These are phyloP conservation scores for Papilio polyxenes DNA, from an alignment of 1,140 invertebrate genomes.

Conservation along the genomic window DNA sequence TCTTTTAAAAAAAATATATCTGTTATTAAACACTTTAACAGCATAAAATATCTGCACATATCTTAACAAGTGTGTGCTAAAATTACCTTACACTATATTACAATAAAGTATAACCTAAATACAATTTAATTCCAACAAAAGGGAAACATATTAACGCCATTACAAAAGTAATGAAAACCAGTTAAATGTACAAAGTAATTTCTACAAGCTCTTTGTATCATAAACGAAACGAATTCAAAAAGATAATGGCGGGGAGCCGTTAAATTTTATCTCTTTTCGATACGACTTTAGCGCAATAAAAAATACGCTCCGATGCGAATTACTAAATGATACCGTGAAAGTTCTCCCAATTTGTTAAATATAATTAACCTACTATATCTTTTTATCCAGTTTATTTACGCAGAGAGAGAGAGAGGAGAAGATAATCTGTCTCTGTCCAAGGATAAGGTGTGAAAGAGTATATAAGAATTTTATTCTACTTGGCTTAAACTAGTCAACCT, in stretches of 20 bases:
- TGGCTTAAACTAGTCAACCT: too few relatives aligned
- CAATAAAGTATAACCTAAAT: not conserved
- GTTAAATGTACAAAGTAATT: slow-evolving; percentile 3
- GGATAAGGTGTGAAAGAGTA: not conserved
- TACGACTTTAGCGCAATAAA: slow-evolving; percentile 30
- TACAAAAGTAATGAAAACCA: slow-evolving; percentile 8
- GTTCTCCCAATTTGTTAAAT: not conserved
- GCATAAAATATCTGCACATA: not conserved
- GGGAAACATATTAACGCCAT: not conserved
- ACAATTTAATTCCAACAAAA: not conserved
- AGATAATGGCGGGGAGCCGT: not conserved
- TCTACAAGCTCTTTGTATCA: not conserved
- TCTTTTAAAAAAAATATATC: too few relatives aligned
- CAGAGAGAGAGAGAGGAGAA: too few relatives aligned
- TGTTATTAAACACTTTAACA: too few relatives aligned
- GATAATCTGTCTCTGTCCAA: too few relatives aligned
- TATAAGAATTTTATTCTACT: not conserved
- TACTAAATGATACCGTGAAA: slow-evolving; percentile 2
- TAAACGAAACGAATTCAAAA: slow-evolving; percentile 12
- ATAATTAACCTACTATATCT: not conserved
- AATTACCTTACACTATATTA: not conserved
- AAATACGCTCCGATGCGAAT: slow-evolving; percentile 23
- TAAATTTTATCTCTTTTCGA: slow-evolving; percentile 26
- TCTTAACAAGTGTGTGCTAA: not conserved
- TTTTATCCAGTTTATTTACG: not conserved